phyloP scores from a whole-genome alignment of 1,140 invertebrate genomes.

The Muscidifurax raptorellus region DNA sequence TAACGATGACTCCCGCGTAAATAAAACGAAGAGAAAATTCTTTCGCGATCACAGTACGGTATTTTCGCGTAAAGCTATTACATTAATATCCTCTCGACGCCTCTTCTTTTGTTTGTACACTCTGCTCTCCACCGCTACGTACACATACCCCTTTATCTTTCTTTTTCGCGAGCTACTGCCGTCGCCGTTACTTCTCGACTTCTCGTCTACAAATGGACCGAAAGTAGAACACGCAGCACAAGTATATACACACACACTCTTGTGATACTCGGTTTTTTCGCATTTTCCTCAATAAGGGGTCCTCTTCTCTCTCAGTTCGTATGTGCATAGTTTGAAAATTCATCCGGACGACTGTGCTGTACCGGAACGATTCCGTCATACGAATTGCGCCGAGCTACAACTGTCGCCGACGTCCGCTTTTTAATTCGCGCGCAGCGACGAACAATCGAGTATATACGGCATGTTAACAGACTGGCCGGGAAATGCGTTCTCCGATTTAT shows the following conservation, averaged over 20 bases:
- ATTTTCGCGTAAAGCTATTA: neutral
- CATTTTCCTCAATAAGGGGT: neutral
- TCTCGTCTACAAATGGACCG: constrained; percentile 61
- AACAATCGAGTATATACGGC: no score
- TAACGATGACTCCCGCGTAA: neutral
- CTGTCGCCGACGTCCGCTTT: no score
- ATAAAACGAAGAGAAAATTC: neutral
- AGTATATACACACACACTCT: constrained; percentile 12
- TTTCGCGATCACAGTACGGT: neutral
- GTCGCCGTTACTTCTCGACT: constrained; percentile 36
- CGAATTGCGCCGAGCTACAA: no score
- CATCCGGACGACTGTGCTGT: no score
- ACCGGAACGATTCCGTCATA: no score
- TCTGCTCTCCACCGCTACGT: neutral
- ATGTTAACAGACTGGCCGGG: no score
- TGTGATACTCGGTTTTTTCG: no score
- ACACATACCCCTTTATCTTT: neutral
- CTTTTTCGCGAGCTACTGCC: constrained; percentile 19
- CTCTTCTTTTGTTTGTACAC: neutral
- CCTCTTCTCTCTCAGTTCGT: neutral
- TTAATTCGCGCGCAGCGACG: no score
- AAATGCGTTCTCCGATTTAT: no score
- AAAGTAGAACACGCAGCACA: constrained; percentile 63
- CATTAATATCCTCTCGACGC: neutral
- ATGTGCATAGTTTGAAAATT: no score